These are phyloP conservation scores for Volucella zonaria DNA, from an alignment of 2,888 invertebrate species.

Conservation along the genomic window DNA sequence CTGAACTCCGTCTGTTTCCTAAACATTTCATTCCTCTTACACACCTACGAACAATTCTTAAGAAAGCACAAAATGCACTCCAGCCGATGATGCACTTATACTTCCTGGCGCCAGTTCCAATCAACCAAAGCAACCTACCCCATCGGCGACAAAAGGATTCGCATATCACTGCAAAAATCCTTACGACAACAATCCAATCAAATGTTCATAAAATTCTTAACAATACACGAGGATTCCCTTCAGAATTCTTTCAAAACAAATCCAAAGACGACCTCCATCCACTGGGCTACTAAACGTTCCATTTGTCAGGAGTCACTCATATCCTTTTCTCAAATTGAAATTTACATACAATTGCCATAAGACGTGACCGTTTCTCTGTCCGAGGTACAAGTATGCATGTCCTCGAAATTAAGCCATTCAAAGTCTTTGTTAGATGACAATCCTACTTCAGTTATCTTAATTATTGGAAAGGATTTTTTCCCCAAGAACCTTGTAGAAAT, in stretches of 20 bases:
- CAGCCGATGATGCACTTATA: conserved; percentile 25
- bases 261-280: conserved; percentile 20
- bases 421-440: conserved; percentile 25
- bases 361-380: conserved; percentile 27
- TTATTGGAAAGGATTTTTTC: conserved; percentile 54
- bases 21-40: too few species aligned
- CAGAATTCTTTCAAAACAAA: conserved; percentile 1
- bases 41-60: too few species aligned
- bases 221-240: conserved; percentile 21
- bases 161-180: conserved; percentile 16
- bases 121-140: conserved; percentile 26
- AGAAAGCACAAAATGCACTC: too few species aligned
- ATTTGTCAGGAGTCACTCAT: conserved; percentile 38
- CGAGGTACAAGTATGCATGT: neutral
- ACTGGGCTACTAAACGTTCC: conserved; percentile 10
- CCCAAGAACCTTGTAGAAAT: conserved; percentile 27
- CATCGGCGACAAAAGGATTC: conserved; percentile 38
- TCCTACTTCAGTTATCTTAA: conserved; percentile 51
- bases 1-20: too few species aligned
- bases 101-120: conserved; percentile 54
- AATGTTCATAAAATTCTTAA: conserved; percentile 49
- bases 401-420: conserved; percentile 26
- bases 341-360: conserved; percentile 65
- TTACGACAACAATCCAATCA: conserved; percentile 39
- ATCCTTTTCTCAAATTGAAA: conserved; percentile 54